phyloP scores from a whole-genome alignment of 1,140 invertebrate genomes.

The Drosophila littoralis region DNA sequence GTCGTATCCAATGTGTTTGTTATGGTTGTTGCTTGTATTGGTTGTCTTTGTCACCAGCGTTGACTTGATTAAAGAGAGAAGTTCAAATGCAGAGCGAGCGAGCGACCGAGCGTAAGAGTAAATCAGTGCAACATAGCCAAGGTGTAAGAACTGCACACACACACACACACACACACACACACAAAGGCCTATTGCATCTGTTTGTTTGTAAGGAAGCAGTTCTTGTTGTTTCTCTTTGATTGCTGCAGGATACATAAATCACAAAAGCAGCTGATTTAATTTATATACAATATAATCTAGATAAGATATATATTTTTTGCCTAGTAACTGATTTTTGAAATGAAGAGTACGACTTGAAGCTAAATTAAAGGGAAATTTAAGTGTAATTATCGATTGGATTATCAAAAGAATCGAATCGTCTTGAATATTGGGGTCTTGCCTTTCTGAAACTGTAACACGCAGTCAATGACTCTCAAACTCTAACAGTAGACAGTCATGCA shows the following conservation, averaged over 20 bases:
- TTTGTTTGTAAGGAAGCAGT: constrained; percentile 1
- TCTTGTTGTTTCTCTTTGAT: background rate
- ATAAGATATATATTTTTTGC: too few relatives aligned
- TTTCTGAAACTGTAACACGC: too few relatives aligned
- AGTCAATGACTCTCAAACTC: too few relatives aligned
- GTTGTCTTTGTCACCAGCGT: constrained; percentile 37
- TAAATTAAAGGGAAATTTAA: too few relatives aligned
- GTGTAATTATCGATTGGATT: too few relatives aligned
- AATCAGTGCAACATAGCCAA: constrained; percentile 16
- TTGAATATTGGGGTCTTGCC: too few relatives aligned
- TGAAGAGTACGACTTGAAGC: too few relatives aligned
- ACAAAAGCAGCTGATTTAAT: constrained; percentile 1
- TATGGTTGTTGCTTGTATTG: constrained; percentile 18
- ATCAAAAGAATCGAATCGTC: too few relatives aligned
- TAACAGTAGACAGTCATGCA: too few relatives aligned
- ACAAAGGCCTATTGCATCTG: background rate
- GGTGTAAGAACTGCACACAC: background rate
- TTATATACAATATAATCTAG: too few relatives aligned
- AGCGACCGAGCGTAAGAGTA: constrained; percentile 7
- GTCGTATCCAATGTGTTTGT: constrained; percentile 24
- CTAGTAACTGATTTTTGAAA: too few relatives aligned
- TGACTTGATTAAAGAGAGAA: constrained; percentile 35
- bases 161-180: constrained; percentile 1
- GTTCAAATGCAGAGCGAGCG: background rate
- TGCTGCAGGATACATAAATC: background rate